These are phyloP conservation scores for Enteromius viviparus DNA, from an alignment of 2,797 vertebrate genomes.

Conservation along the genomic window DNA sequence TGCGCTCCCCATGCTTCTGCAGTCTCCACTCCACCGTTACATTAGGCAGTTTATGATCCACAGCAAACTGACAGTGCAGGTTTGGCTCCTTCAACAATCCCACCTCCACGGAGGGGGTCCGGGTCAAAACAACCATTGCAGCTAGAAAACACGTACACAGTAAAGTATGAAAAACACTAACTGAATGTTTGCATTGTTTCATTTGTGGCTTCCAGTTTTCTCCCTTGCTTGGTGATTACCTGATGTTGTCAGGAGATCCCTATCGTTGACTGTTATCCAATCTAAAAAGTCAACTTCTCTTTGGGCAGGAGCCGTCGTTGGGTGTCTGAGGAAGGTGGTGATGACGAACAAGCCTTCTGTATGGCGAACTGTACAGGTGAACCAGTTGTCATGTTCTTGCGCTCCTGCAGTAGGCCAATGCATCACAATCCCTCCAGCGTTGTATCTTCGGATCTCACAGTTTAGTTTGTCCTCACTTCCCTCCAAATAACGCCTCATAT, in stretches of 20 bases:
- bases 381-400: constrained; percentile 71
- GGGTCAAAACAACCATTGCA: constrained; percentile 71
- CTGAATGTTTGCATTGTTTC: not conserved
- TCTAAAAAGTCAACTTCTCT: constrained; percentile 61
- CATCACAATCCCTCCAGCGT: constrained; percentile 66
- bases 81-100: constrained; percentile 65
- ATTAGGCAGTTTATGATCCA: constrained; percentile 71
- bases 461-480: constrained; percentile 62
- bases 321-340: constrained; percentile 71
- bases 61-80: constrained; percentile 76
- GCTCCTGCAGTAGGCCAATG: constrained; percentile 72
- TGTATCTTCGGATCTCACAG: constrained; percentile 76
- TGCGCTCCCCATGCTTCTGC: constrained; percentile 63
- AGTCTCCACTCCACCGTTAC: constrained; percentile 68
- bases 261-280: constrained; percentile 61
- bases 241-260: constrained; percentile 65
- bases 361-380: constrained; percentile 71
- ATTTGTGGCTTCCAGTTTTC: not conserved
- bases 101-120: constrained; percentile 66
- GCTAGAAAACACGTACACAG: constrained; percentile 60
- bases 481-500: constrained; percentile 66
- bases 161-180: not conserved
- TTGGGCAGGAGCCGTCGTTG: constrained; percentile 56
- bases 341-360: constrained; percentile 61
- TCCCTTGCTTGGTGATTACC: constrained; percentile 63